Evolutionary conservation across 2,113 vertebrate genomes (phyloP).

Genomic region (Corythaeola cristata): DNA sequence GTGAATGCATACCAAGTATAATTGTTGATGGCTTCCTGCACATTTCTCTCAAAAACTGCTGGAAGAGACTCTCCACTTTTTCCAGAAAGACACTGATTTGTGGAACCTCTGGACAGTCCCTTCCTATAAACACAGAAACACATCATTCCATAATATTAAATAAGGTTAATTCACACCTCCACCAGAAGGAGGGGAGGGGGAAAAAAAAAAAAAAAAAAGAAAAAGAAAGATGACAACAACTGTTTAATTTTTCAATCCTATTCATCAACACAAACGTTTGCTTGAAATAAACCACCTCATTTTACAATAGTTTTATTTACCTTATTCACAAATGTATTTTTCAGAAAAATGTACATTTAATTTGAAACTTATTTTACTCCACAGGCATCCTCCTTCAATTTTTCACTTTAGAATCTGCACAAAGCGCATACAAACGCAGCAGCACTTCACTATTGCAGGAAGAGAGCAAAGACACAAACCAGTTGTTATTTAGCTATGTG

Average conservation of each 20-base stretch:
- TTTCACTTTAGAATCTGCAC: not conserved
- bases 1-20: conserved; percentile 65
- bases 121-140: conserved; percentile 60
- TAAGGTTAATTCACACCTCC: not conserved
- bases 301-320: not conserved
- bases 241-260: not conserved
- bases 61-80: conserved; percentile 61
- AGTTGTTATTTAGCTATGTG: not conserved
- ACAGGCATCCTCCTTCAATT: not conserved
- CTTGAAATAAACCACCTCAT: not conserved
- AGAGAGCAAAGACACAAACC: not conserved
- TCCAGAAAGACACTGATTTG: conserved; percentile 3
- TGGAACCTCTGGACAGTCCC: conserved; percentile 57
- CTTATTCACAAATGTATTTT: not conserved
- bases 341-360: not conserved
- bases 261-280: not conserved
- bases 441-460: not conserved
- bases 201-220: not conserved
- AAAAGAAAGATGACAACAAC: not conserved
- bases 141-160: not conserved
- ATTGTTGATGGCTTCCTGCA: conserved; percentile 69
- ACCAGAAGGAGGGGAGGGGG: too few relatives aligned
- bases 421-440: not conserved
- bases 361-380: not conserved
- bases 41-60: conserved; percentile 63